These are phyloP conservation scores for Aphodius sticticus DNA, from an alignment of 2,888 invertebrate species.

Conservation along the genomic window DNA sequence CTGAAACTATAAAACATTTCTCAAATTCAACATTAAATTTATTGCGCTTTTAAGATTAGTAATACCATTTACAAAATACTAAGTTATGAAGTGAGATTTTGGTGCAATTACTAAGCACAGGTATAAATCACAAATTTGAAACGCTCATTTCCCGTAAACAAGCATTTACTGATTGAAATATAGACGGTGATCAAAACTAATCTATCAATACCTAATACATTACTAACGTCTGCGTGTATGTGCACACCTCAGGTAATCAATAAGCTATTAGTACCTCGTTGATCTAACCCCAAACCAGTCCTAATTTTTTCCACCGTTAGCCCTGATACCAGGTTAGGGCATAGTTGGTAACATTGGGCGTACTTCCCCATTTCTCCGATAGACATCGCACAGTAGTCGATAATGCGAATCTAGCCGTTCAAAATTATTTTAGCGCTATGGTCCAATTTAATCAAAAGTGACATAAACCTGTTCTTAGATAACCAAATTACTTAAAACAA, in stretches of 20 bases:
- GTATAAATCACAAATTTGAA: neutral
- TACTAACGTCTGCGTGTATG: neutral
- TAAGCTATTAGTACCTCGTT: neutral
- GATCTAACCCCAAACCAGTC: neutral
- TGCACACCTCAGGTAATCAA: neutral
- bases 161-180: neutral
- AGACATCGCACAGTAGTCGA: neutral
- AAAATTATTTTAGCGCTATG: too few species aligned
- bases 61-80: too few species aligned
- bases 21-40: too few species aligned
- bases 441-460: too few species aligned
- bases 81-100: too few species aligned
- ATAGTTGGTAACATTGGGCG: neutral
- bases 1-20: too few species aligned
- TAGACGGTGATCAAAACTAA: neutral
- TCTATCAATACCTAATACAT: constrained; percentile 4
- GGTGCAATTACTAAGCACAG: neutral
- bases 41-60: too few species aligned
- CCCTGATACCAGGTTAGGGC: neutral
- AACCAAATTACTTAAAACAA: too few species aligned
- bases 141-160: neutral
- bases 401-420: too few species aligned
- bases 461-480: too few species aligned
- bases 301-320: neutral
- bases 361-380: constrained; percentile 1